These are phyloP conservation scores for Trochalopteron elliotii DNA, from an alignment of 2,113 vertebrate genomes.

Conservation along the genomic window DNA sequence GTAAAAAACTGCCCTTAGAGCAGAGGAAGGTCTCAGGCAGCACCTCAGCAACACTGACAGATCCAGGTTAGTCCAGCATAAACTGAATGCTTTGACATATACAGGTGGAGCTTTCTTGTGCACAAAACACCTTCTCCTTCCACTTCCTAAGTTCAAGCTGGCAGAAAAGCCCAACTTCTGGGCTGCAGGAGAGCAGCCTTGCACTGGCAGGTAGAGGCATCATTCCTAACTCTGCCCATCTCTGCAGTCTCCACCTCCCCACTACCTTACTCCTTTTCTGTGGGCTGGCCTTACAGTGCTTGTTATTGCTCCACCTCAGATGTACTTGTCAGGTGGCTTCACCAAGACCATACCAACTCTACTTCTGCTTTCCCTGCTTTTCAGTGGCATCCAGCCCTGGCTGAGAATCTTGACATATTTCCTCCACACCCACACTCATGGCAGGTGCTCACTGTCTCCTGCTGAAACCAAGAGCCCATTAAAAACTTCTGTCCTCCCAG, in stretches of 20 bases:
- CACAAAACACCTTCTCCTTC: not conserved
- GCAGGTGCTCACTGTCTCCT: not conserved
- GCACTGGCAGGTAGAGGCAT: not conserved
- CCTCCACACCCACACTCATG: not conserved
- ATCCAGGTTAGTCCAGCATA: not conserved
- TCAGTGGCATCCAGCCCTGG: not conserved
- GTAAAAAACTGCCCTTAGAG: not conserved
- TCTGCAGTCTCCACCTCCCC: not conserved
- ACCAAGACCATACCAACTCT: not conserved
- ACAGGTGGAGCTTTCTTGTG: not conserved
- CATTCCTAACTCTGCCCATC: not conserved
- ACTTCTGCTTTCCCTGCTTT: constrained; percentile 3
- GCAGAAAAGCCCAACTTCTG: not conserved
- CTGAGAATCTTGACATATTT: not conserved
- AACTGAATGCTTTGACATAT: not conserved
- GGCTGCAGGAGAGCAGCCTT: not conserved
- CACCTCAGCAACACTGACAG: not conserved
- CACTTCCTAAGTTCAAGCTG: not conserved
- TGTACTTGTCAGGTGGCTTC: not conserved
- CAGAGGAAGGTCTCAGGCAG: not conserved
- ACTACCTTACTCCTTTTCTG: not conserved
- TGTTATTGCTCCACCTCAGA: not conserved
- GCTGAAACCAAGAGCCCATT: not conserved
- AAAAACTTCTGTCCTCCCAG: not conserved
- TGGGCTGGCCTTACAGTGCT: not conserved